Percentiles rank a stretch among this genome's conserved stretches.
Conservation (phyloP, 2,113 vertebrate species). For the Melanerpes formicivorus region DNA sequence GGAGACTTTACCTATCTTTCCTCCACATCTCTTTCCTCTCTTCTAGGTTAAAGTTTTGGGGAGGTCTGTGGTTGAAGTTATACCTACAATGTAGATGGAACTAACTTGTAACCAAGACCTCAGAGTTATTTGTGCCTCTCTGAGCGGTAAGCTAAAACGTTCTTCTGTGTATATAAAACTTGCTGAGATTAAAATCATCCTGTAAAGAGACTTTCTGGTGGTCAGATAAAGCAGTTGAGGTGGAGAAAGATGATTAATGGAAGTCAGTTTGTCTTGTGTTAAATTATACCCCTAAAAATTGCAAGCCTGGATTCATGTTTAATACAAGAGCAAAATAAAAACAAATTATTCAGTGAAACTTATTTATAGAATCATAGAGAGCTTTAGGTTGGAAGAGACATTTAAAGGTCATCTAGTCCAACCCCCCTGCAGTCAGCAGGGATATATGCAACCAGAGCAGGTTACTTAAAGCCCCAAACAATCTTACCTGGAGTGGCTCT, state of each 20-base stretch:
- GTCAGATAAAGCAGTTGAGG: neutral
- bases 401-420: too few relatives aligned
- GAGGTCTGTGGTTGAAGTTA: constrained; percentile 70
- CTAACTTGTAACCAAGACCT: constrained; percentile 67
- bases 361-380: too few relatives aligned
- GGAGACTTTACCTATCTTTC: constrained; percentile 56
- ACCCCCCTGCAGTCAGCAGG: too few relatives aligned
- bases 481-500: too few relatives aligned
- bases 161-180: constrained; percentile 27
- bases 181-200: constrained; percentile 7
- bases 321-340: neutral
- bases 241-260: neutral
- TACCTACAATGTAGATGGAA: constrained; percentile 52
- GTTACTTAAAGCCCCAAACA: too few relatives aligned
- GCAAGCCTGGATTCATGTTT: rapidly evolving
- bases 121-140: constrained; percentile 57
- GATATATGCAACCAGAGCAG: too few relatives aligned
- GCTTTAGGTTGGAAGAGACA: too few relatives aligned
- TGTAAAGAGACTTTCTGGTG: neutral
- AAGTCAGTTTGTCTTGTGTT: neutral
- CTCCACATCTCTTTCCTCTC: constrained; percentile 62
- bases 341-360: rapidly evolving
- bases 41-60: constrained; percentile 68
- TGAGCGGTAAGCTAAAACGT: constrained; percentile 52
- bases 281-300: neutral